Evolutionary conservation across 2,113 vertebrate genomes (phyloP), one percentile per base, ranked within the genome.

Genomic region (Hassar affinis): DNA sequence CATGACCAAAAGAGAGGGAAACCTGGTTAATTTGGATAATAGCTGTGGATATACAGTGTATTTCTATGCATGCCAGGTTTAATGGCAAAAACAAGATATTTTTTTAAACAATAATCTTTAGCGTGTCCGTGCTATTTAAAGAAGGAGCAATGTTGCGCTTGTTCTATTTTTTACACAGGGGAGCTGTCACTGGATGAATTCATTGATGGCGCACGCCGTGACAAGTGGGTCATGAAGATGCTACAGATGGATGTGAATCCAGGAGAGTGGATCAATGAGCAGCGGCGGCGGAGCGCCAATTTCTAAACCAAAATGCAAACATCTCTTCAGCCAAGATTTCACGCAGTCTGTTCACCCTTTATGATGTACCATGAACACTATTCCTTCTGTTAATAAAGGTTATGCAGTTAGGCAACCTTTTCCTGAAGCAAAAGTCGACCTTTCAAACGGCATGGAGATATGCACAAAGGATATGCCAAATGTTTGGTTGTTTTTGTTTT

Each of bases 181-280:
- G 97, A 97, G 91, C 85, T 99, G 27, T 99, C 97, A 2, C 91
- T 99, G 87, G 95, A 95, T 0, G 97, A 98, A 90, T 98, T 99
- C 89, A 89, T 97, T 0, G 96, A 98, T 1, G 97, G 97, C 0
- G 97, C 97, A 68, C 93, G 94, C 62, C 95, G 93, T 15, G 98
- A 99, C 92, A 95, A 96, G 90, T 98, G 97, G 97, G 97, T 98
- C 90, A 97, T 98, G 97, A 98, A 97, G 93, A 98, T 98, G 98
- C 86, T 99, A 78, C 97, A 98, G 87, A 95, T 99, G 95, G 97
- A 98, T 0, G 90, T 96, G 77, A 97, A 95, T 81, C 96, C 96
- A 0, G 92, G 95, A 6, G 91, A 94, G 54, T 98, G 97, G 98
- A 93, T 98, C 80, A 90, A 81, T 0, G 95, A 96, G 87, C 94